phyloP scores from a whole-genome alignment of 2,888 invertebrate species.

The Autographa gamma region DNA sequence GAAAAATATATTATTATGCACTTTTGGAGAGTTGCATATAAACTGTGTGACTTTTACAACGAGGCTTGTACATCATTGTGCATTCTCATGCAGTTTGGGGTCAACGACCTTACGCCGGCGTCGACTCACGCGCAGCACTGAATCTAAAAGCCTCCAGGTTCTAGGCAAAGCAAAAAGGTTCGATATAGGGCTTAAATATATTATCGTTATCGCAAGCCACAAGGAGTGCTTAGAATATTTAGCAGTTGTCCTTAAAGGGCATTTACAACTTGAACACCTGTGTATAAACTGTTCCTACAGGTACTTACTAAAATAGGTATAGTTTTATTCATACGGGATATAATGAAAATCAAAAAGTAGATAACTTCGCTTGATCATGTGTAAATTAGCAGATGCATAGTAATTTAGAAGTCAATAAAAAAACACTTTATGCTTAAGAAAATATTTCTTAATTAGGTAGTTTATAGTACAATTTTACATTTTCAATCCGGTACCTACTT shows the following conservation, averaged over 20 bases:
- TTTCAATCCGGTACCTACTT: not conserved
- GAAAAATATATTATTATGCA: constrained; percentile 13
- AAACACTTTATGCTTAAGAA: not conserved
- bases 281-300: not conserved
- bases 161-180: constrained; percentile 38
- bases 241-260: constrained; percentile 17
- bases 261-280: not conserved
- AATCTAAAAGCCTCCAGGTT: constrained; percentile 43
- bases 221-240: constrained; percentile 43
- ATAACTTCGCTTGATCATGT: no score
- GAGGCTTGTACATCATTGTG: constrained; percentile 76
- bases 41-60: constrained; percentile 67
- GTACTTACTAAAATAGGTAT: not conserved
- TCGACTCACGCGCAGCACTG: constrained; percentile 42
- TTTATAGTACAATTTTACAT: not conserved
- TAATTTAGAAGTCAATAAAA: not conserved
- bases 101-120: constrained; percentile 55
- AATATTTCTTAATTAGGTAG: no score
- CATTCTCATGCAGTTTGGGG: constrained; percentile 72
- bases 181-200: constrained; percentile 35
- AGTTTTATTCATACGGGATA: no score
- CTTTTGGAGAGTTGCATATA: constrained; percentile 55
- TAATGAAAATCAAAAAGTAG: no score
- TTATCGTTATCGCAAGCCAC: constrained; percentile 20
- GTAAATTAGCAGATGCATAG: no score